phyloP scores from a whole-genome alignment of 2,888 invertebrate genomes.

The Pantelozetes paolii region DNA sequence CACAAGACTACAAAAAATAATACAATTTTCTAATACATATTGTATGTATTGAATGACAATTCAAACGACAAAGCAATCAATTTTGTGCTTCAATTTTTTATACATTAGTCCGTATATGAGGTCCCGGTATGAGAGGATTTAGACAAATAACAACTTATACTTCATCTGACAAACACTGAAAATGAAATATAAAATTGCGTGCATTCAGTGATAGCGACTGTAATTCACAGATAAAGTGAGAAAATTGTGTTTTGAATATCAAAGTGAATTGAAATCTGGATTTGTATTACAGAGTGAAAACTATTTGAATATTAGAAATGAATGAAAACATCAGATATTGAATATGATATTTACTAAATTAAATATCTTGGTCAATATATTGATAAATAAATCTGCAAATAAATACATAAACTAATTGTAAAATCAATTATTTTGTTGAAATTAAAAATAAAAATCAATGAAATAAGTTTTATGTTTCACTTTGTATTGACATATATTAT shows the following conservation, averaged over 20 bases:
- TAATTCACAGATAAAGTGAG: constrained; percentile 11
- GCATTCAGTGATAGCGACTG: neutral
- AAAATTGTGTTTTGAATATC: constrained; percentile 14
- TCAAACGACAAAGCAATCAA: constrained; percentile 18
- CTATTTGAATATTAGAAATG: no score
- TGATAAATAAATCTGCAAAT: no score
- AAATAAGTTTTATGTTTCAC: no score
- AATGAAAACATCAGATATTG: no score
- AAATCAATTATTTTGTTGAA: no score
- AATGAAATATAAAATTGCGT: constrained; percentile 36
- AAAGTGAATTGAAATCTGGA: neutral
- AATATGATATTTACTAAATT: no score
- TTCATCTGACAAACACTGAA: constrained; percentile 11
- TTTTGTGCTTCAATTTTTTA: constrained; percentile 28
- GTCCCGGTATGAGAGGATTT: neutral
- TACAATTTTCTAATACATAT: constrained; percentile 4
- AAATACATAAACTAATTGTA: no score
- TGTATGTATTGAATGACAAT: constrained; percentile 17
- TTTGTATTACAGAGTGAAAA: no score
- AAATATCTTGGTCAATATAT: no score
- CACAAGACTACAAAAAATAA: neutral
- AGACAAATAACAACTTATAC: neutral
- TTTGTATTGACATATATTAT: no score
- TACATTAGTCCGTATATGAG: neutral
- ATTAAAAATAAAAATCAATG: no score